Percentiles rank a stretch among this genome's conserved stretches.
Conservation (phyloP, 2,797 vertebrate species). For the Smutsia gigantea region DNA sequence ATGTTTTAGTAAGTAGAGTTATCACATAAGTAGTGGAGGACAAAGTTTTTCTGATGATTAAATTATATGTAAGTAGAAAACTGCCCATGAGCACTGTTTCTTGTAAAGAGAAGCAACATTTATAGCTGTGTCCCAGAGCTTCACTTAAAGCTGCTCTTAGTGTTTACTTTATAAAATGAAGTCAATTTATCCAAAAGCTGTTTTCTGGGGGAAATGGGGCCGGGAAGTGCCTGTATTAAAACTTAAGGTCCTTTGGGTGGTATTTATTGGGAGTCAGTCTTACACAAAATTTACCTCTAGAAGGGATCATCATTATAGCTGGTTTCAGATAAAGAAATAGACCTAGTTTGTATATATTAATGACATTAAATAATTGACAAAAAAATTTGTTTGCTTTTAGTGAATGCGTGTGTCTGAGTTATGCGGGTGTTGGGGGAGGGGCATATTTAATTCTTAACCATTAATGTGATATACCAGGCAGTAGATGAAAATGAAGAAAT, state of each 20-base stretch:
- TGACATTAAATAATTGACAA: neutral
- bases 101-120: neutral
- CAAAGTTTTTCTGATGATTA: neutral
- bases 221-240: neutral
- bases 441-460: neutral
- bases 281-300: neutral
- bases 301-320: neutral
- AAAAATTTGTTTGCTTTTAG: neutral
- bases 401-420: neutral
- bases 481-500: neutral
- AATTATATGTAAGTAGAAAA: neutral
- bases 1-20: neutral
- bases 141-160: neutral
- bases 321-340: neutral
- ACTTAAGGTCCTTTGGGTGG: neutral
- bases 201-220: neutral
- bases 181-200: neutral
- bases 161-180: neutral
- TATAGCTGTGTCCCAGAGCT: neutral
- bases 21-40: neutral
- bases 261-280: neutral
- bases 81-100: neutral
- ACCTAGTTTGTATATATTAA: neutral
- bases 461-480: neutral
- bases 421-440: neutral